phyloP scores from a whole-genome alignment of 2,113 vertebrate genomes.

The Aplodontia rufa region DNA sequence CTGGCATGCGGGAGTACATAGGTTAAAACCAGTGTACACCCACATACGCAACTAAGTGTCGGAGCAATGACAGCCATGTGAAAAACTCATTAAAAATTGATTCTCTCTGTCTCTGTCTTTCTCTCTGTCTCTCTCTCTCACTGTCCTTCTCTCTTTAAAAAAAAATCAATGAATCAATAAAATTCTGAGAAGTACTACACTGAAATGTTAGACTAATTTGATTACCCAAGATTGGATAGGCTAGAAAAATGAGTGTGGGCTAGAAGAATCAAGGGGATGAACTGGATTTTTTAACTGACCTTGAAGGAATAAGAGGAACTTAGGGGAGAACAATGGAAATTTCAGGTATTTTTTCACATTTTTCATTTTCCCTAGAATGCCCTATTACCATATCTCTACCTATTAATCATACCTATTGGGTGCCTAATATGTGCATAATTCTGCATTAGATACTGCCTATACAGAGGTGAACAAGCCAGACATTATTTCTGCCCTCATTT shows the following conservation, averaged over 20 bases:
- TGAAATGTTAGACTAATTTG: not conserved
- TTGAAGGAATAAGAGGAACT: not conserved
- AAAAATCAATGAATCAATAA: not conserved
- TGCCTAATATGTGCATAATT: not conserved
- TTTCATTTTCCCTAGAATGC: not conserved
- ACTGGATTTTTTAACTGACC: not conserved
- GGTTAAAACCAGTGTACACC: too few relatives aligned
- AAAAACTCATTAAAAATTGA: too few relatives aligned
- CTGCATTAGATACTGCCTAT: not conserved
- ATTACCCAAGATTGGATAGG: not conserved
- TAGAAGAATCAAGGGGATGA: not conserved
- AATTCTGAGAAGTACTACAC: not conserved
- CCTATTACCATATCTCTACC: not conserved
- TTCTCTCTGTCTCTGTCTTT: too few relatives aligned
- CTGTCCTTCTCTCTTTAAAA: too few relatives aligned
- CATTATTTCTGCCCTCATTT: not conserved
- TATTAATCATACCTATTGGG: not conserved
- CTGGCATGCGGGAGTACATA: too few relatives aligned
- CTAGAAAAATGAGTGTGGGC: not conserved
- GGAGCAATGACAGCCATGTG: too few relatives aligned
- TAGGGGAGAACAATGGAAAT: not conserved
- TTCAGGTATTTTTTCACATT: not conserved
- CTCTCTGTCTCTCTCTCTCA: too few relatives aligned
- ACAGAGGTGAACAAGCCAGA: not conserved
- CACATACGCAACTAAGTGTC: too few relatives aligned